Percentiles rank a stretch among this genome's conserved stretches.
phyloP scores from a whole-genome alignment of 37 sponge, comb jelly and placozoan species.

The Dysidea cf. avara region DNA sequence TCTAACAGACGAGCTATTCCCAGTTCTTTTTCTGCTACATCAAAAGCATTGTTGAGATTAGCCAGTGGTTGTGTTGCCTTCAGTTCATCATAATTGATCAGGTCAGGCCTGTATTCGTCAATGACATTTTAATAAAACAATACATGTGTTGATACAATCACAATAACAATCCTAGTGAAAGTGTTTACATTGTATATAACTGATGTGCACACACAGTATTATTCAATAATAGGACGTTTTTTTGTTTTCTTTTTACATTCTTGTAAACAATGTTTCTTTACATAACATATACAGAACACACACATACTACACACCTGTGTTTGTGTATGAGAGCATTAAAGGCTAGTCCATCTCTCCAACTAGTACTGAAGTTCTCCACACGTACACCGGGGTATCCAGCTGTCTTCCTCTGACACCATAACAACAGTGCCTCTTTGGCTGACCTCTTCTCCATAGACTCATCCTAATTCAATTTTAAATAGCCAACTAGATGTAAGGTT shows the following conservation, averaged over 20 bases:
- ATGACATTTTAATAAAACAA: neutral
- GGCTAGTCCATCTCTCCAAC: conserved; percentile 94
- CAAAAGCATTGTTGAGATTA: conserved; percentile 93
- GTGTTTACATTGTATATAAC: neutral
- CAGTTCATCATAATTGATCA: conserved; percentile 73
- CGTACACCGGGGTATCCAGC: conserved; percentile 87
- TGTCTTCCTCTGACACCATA: conserved; percentile 98
- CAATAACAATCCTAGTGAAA: too few relatives aligned
- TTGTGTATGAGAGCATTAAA: conserved; percentile 98
- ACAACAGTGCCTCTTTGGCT: conserved; percentile 93
- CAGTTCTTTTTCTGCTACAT: conserved; percentile 85
- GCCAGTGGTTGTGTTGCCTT: conserved; percentile 52
- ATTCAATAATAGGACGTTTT: too few relatives aligned
- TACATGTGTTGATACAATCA: neutral
- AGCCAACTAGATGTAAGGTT: too few relatives aligned
- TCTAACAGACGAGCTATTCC: conserved; percentile 88
- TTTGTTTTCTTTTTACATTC: too few relatives aligned
- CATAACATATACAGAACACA: too few relatives aligned
- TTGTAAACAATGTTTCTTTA: too few relatives aligned
- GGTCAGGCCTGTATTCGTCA: conserved; percentile 75
- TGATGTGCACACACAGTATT: conserved; percentile 8
- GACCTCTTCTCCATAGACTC: conserved; percentile 82
- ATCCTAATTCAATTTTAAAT: too few relatives aligned
- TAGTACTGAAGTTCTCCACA: conserved; percentile 89
- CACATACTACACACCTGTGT: conserved; percentile 76